Evolutionary conservation across 2,888 invertebrate species (phyloP).

Genomic region (Sepiola atlantica): DNA sequence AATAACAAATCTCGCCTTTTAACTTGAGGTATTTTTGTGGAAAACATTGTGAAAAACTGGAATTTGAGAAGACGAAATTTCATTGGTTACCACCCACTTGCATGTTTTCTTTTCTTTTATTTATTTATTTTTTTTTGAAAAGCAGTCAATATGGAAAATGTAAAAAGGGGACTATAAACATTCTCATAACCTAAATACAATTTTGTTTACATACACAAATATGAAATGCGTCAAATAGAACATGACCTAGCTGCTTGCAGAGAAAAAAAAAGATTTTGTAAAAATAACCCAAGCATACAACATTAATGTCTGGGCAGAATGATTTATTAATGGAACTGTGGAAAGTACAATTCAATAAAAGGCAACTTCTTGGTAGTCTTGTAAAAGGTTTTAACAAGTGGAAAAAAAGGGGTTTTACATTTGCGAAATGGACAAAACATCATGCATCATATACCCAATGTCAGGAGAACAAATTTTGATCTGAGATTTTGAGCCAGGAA

Average conservation of each 20-base stretch:
- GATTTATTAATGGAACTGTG: not conserved
- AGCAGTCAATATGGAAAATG: constrained; percentile 32
- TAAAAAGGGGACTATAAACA: not conserved
- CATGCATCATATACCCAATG: not conserved
- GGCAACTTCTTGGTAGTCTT: not conserved
- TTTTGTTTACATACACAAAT: constrained; percentile 21
- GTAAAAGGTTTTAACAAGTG: not conserved
- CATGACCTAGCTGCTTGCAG: not conserved
- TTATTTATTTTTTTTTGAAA: not conserved
- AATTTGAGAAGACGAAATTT: not conserved
- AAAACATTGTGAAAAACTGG: not conserved
- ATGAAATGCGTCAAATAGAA: not conserved
- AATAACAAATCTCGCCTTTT: not conserved
- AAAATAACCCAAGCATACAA: not conserved
- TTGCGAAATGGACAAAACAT: not conserved
- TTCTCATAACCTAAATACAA: not conserved
- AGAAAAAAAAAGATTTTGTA: not conserved
- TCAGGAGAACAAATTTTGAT: not conserved
- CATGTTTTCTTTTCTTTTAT: not conserved
- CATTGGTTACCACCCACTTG: not conserved
- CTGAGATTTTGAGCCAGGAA: not conserved
- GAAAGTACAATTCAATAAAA: not conserved
- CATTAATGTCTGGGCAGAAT: not conserved
- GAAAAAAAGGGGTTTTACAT: not conserved
- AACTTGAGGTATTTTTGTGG: not conserved